phyloP scores from a whole-genome alignment of 1,140 invertebrate species.

The Arctopsyche grandis region DNA sequence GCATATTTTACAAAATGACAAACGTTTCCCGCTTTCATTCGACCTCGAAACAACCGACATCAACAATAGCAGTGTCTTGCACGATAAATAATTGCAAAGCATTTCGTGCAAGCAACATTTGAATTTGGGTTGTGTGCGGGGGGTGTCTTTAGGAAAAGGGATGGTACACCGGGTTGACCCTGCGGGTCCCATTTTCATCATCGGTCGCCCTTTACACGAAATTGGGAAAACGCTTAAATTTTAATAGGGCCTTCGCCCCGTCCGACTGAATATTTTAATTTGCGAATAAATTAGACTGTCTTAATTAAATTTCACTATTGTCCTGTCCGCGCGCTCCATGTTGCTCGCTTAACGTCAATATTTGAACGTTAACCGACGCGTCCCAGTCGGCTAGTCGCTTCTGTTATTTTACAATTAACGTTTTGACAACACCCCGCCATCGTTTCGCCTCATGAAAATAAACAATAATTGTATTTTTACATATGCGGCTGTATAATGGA shows the following conservation, averaged over 20 bases:
- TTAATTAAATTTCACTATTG: constrained; percentile 31
- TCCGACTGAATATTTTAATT: constrained; percentile 18
- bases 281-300: constrained; percentile 29
- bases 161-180: background rate
- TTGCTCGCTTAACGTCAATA: constrained; percentile 8
- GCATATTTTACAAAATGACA: no score
- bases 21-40: no score
- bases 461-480: background rate
- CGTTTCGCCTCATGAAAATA: background rate
- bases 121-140: no score
- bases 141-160: background rate
- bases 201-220: background rate
- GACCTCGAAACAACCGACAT: no score
- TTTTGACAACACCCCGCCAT: constrained; percentile 5
- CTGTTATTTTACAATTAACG: constrained; percentile 28
- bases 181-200: constrained; percentile 22
- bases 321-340: background rate
- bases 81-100: no score
- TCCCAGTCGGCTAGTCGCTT: background rate
- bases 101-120: no score
- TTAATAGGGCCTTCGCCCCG: background rate
- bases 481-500: background rate
- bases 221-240: constrained; percentile 20
- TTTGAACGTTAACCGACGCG: constrained; percentile 27
- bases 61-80: no score